Evolutionary conservation across 2,113 vertebrate species (phyloP).

Genomic region (Psittacus erithacus): DNA sequence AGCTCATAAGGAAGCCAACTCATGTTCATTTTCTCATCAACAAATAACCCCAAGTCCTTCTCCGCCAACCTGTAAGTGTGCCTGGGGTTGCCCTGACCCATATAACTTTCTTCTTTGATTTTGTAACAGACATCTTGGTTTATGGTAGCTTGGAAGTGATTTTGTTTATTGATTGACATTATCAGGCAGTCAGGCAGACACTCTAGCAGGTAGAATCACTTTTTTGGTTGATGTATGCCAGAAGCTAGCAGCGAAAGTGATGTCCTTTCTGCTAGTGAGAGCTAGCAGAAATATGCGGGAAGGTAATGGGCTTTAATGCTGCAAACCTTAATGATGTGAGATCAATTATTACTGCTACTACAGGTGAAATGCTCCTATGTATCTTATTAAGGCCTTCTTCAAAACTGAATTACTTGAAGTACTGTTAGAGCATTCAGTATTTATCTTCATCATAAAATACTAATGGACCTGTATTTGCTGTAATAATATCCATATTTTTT

Average conservation of each 20-base stretch:
- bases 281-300: conserved; percentile 39
- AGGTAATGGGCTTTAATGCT: conserved; percentile 76
- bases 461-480: conserved; percentile 58
- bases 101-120: conserved; percentile 32
- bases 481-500: not conserved
- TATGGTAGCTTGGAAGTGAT: conserved; percentile 68
- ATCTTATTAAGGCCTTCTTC: conserved; percentile 76
- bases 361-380: conserved; percentile 76
- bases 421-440: conserved; percentile 53
- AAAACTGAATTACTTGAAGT: conserved; percentile 63
- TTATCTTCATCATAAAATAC: conserved; percentile 64
- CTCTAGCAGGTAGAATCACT: conserved; percentile 73
- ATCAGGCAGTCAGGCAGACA: conserved; percentile 77
- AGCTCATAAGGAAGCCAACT: not conserved
- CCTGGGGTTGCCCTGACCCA: not conserved
- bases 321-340: conserved; percentile 75
- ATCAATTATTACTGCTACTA: conserved; percentile 81
- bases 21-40: not conserved
- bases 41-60: not conserved
- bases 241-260: conserved; percentile 74
- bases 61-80: not conserved
- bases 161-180: conserved; percentile 81
- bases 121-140: conserved; percentile 64
- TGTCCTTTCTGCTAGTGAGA: conserved; percentile 68
- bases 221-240: conserved; percentile 76